phyloP scores from a whole-genome alignment of 2,113 vertebrate species.

The Austrofundulus limnaeus region DNA sequence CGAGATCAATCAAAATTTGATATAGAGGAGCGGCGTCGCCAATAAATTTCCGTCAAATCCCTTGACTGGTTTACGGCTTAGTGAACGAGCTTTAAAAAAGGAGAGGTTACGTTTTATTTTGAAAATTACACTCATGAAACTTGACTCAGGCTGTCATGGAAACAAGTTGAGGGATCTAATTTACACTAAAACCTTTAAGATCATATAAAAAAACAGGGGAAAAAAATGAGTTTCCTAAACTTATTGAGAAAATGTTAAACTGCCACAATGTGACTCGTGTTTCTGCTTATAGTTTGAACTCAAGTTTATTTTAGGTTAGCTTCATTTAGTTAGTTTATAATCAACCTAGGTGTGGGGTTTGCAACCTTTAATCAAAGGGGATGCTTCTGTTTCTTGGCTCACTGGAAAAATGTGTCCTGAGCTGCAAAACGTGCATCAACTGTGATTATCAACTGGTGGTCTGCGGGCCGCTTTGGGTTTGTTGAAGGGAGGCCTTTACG shows the following conservation, averaged over 20 bases:
- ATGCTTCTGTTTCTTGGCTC: too few species aligned
- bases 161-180: conserved; percentile 20
- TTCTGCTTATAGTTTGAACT: conserved; percentile 29
- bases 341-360: too few species aligned
- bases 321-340: not conserved
- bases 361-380: too few species aligned
- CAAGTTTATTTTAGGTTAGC: conserved; percentile 3
- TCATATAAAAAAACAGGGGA: not conserved
- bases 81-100: conserved; percentile 13
- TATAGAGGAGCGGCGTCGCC: conserved; percentile 14
- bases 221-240: not conserved
- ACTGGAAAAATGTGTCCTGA: too few species aligned
- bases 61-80: conserved; percentile 16
- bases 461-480: too few species aligned
- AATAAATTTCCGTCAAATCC: conserved; percentile 28
- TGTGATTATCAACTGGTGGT: too few species aligned
- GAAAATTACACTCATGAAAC: conserved; percentile 12
- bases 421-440: too few species aligned
- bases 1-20: conserved; percentile 15
- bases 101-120: conserved; percentile 18
- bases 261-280: conserved; percentile 2
- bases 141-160: conserved; percentile 8
- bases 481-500: too few species aligned
- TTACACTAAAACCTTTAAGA: conserved; percentile 1
- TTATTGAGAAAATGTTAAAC: not conserved